phyloP scores from a whole-genome alignment of 2,797 vertebrate genomes.

The Percopsis omiscomaycus region DNA sequence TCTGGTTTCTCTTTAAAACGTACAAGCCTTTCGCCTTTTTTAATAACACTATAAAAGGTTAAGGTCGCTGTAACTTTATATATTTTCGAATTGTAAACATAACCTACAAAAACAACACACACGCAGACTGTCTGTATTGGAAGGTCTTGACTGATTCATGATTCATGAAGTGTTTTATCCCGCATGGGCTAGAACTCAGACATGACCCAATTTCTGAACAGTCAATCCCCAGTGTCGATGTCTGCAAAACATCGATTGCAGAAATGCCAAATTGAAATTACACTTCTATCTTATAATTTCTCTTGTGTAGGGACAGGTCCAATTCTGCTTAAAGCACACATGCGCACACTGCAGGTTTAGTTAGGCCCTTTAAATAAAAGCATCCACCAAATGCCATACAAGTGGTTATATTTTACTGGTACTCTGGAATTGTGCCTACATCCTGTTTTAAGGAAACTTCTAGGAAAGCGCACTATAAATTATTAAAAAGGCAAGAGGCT shows the following conservation, averaged over 20 bases:
- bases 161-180: conserved; percentile 61
- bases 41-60: too few species aligned
- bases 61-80: too few species aligned
- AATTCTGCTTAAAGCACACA: neutral
- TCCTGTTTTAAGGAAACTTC: conserved; percentile 17
- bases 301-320: neutral
- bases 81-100: too few species aligned
- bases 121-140: conserved; percentile 9
- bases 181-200: conserved; percentile 43
- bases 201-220: conserved; percentile 59
- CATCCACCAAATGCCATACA: conserved; percentile 1
- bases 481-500: conserved; percentile 40
- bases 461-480: conserved; percentile 43
- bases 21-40: too few species aligned
- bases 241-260: neutral
- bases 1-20: too few species aligned
- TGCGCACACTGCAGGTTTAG: neutral
- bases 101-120: conserved; percentile 4
- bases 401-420: neutral
- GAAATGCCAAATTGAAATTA: neutral
- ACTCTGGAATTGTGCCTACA: neutral
- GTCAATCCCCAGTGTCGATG: conserved; percentile 17
- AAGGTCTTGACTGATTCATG: conserved; percentile 53
- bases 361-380: conserved; percentile 3
- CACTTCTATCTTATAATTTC: neutral